These are phyloP conservation scores for Anagrus nilaparvatae DNA, from an alignment of 1,140 invertebrate genomes.

Conservation along the genomic window DNA sequence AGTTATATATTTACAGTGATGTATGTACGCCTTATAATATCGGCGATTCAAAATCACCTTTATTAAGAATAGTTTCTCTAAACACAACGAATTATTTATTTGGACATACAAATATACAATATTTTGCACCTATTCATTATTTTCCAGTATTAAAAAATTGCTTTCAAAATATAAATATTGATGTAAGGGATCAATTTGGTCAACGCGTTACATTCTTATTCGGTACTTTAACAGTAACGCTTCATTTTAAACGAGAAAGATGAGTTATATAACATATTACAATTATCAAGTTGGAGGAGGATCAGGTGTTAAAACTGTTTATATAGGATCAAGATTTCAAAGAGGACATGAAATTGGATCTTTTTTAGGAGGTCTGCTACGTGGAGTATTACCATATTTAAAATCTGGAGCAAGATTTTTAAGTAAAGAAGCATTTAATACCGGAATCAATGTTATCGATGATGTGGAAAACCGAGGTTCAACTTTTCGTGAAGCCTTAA, in stretches of 20 bases:
- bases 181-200: slow-evolving; percentile 17
- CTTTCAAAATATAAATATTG: slow-evolving; percentile 14
- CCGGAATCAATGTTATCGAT: slow-evolving; percentile 12
- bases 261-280: slow-evolving; percentile 4
- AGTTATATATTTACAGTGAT: slow-evolving; percentile 21
- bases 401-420: too few relatives aligned
- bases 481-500: slow-evolving; percentile 12
- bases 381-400: too few relatives aligned
- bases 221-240: slow-evolving; percentile 16
- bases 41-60: slow-evolving; percentile 17
- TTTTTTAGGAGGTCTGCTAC: too few relatives aligned
- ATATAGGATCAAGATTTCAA: slow-evolving; percentile 7
- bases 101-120: slow-evolving; percentile 5
- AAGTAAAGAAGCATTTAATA: slow-evolving; percentile 3
- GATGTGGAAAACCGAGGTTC: slow-evolving; percentile 8
- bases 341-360: too few relatives aligned
- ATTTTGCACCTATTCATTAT: slow-evolving; percentile 12
- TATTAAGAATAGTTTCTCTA: slow-evolving; percentile 15
- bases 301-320: slow-evolving; percentile 11
- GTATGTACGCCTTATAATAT: slow-evolving; percentile 17
- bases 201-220: slow-evolving; percentile 17
- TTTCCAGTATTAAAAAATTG: slow-evolving; percentile 11
- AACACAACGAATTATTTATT: slow-evolving; percentile 10
- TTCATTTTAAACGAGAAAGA: slow-evolving; percentile 15
- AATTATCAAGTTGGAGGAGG: slow-evolving; percentile 1